Percentiles rank a stretch among this genome's conserved stretches.
These are phyloP conservation scores for Sphenopsis melanotis DNA, from an alignment of 2,797 vertebrate genomes.

Conservation along the genomic window DNA sequence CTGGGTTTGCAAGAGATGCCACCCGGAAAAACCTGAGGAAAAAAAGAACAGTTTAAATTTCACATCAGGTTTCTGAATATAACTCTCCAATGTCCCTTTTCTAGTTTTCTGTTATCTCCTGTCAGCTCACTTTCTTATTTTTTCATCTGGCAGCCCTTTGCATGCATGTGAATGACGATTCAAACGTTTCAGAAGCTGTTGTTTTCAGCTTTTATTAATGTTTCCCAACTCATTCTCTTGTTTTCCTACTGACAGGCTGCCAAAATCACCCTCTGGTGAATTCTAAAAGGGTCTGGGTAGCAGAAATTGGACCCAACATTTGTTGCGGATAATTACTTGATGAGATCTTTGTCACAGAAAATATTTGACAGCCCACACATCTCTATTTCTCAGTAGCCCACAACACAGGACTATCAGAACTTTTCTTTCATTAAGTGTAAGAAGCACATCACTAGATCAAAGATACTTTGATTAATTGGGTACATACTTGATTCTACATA, in stretches of 20 bases:
- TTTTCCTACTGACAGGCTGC: slow-evolving; percentile 69
- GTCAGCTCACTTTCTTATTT: slow-evolving; percentile 6
- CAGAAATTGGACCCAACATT: slow-evolving; percentile 57
- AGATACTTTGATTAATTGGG: not conserved
- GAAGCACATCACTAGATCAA: not conserved
- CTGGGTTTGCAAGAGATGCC: not conserved
- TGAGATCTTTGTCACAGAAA: slow-evolving; percentile 69
- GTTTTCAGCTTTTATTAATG: slow-evolving; percentile 72
- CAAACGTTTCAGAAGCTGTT: slow-evolving; percentile 53
- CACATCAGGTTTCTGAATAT: not conserved
- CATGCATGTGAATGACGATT: slow-evolving; percentile 46
- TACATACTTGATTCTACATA: not conserved
- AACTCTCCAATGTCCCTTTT: not conserved
- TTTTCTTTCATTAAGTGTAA: slow-evolving; percentile 36
- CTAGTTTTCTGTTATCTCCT: not conserved
- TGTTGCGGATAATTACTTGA: slow-evolving; percentile 66
- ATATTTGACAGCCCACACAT: slow-evolving; percentile 57
- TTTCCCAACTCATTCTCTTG: slow-evolving; percentile 63
- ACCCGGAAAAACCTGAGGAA: not conserved
- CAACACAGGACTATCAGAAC: slow-evolving; percentile 1
- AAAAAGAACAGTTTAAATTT: not conserved
- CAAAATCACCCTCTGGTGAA: slow-evolving; percentile 67
- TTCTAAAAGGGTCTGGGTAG: slow-evolving; percentile 64
- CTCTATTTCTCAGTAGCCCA: slow-evolving; percentile 62
- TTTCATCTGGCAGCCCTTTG: slow-evolving; percentile 26